Conservation (phyloP, 2,797 vertebrate species). For the Ispidina picta region DNA sequence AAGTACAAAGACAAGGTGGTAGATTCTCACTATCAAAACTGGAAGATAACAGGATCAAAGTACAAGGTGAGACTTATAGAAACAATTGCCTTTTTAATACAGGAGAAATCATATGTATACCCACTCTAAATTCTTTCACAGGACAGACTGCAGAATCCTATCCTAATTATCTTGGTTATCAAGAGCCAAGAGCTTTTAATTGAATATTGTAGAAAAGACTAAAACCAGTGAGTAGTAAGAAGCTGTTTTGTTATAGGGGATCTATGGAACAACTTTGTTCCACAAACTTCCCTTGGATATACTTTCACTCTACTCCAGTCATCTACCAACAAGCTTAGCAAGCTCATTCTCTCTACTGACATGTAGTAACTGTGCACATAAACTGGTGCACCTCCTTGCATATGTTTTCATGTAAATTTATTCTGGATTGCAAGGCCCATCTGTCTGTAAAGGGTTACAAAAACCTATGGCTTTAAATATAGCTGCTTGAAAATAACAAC, state of each 20-base stretch:
- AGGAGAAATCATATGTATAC: not conserved
- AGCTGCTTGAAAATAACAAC: not conserved
- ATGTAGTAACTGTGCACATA: not conserved
- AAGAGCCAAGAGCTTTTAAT: not conserved
- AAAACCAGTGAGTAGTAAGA: not conserved
- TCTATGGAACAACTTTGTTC: not conserved
- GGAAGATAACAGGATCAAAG: not conserved
- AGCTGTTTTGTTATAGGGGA: not conserved
- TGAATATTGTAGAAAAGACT: not conserved
- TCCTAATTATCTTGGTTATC: not conserved
- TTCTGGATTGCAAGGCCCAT: not conserved
- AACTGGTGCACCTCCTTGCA: not conserved
- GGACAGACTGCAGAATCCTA: not conserved
- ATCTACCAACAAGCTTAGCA: not conserved
- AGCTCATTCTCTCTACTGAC: not conserved
- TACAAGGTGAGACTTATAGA: not conserved
- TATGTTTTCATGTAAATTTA: not conserved
- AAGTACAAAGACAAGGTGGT: not conserved
- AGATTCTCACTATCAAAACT: not conserved
- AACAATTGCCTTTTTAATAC: accelerated
- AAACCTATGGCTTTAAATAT: not conserved
- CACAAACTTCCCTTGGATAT: not conserved
- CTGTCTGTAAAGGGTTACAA: not conserved
- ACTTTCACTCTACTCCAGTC: not conserved
- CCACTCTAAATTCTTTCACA: not conserved